A percentile compares a stretch with the other conserved stretches of the same genome.
Conservation (phyloP, 1,140 invertebrate species). For the Ruditapes philippinarum region DNA sequence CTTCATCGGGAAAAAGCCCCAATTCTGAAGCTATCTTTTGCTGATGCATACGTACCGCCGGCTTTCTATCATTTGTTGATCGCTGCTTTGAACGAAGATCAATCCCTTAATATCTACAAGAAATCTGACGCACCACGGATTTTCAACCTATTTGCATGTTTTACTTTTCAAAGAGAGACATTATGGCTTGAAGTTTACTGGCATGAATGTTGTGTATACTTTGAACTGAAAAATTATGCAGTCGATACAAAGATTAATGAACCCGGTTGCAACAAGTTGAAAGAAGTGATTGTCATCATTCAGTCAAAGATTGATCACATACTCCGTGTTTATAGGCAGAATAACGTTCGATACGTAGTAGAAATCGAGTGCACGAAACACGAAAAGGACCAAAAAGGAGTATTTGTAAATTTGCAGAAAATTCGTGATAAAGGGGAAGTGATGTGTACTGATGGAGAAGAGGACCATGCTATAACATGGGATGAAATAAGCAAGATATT, state of each 20-base stretch:
- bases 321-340: background rate
- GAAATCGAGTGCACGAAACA: conserved; percentile 42
- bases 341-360: background rate
- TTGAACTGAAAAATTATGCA: conserved; percentile 40
- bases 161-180: background rate
- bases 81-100: background rate
- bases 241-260: background rate
- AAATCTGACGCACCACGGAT: background rate
- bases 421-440: background rate
- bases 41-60: conserved; percentile 10
- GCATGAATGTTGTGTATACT: background rate
- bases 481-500: background rate
- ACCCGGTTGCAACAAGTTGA: background rate
- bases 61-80: conserved; percentile 29
- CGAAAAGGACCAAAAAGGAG: background rate
- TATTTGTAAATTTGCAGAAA: background rate
- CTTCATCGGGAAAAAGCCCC: background rate
- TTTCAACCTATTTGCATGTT: background rate
- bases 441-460: background rate
- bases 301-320: background rate
- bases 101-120: background rate
- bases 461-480: background rate
- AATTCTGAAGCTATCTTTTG: background rate
- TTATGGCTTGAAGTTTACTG: conserved; percentile 6
- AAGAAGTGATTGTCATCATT: background rate